These are phyloP conservation scores for Menidia menidia DNA, from an alignment of 2,797 vertebrate genomes.

Conservation along the genomic window DNA sequence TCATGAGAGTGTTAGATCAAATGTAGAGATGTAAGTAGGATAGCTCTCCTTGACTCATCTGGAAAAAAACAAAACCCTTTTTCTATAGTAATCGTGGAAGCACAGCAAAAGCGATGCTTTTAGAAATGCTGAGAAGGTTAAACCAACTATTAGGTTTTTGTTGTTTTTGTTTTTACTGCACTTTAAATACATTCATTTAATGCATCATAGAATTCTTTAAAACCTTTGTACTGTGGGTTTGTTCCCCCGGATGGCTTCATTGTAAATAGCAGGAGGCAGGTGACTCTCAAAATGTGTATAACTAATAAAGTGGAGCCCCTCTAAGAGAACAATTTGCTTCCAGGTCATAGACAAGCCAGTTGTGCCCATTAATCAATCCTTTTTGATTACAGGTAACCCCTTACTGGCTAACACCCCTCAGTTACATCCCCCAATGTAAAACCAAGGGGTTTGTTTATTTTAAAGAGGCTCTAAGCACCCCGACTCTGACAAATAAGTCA, in stretches of 20 bases:
- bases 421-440: constrained; percentile 28
- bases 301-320: too few species aligned
- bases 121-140: background rate
- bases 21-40: background rate
- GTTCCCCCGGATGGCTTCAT: background rate
- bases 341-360: too few species aligned
- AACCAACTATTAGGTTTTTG: background rate
- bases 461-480: constrained; percentile 21
- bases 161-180: background rate
- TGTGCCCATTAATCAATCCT: too few species aligned
- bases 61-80: background rate
- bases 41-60: background rate
- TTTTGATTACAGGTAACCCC: too few species aligned
- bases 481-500: constrained; percentile 43
- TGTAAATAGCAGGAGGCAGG: too few species aligned
- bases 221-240: background rate
- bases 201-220: background rate
- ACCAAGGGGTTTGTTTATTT: constrained; percentile 44
- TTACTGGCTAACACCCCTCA: background rate
- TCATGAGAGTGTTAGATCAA: background rate
- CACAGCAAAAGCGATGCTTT: background rate
- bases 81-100: background rate
- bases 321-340: too few species aligned
- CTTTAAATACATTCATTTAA: background rate
- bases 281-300: too few species aligned